Evolutionary conservation across 1,140 invertebrate species (phyloP), one percentile per base, ranked within the genome.

Genomic region (Mamestra configurata): DNA sequence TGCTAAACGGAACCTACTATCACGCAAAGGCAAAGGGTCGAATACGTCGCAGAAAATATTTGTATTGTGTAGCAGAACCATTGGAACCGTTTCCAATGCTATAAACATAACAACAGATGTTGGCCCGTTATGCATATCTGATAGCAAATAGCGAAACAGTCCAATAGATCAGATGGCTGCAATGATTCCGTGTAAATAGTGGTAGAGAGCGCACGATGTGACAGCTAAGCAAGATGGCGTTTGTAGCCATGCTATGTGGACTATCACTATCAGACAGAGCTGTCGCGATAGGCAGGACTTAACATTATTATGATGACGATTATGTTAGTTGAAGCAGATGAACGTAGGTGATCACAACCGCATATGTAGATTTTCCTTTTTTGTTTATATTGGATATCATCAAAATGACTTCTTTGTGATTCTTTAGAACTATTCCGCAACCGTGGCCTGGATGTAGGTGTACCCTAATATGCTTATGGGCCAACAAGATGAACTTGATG

Each of bases 81-180:
- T 15, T n/a, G 43, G 4, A 49, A 49, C 43, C 13, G 43, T 11
- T 22, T 22, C n/a, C 15, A 37, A n/a, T 18, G 31, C n/a, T 46
- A 55, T 68, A 55, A 78, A 66, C 51, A 78, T 68, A 53, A 57
- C 43, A 78, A 55, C 35, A 46, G 24, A 70, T 70, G 66, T 46
- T 49, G 40, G 49, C 46, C 68, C 68, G 68, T 71, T 71, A 71
- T 49, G 68, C 46, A 53, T 71, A 71, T 71, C 68, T 71, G 68
- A 71, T 71, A 71, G 22, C 24, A 27, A 35, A 71, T 18, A 71
- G 27, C n/a, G 15, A 18, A 71, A 35, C 46, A 71, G 49, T 66
- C 61, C 15, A 53, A 71, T 71, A 71, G 46, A 71, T 71, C 68
- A 71, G 68, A 71, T 71, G 24, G 46, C 1, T 18, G 43, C 13